These are phyloP conservation scores for Ateles fusciceps DNA, from an alignment of 2,797 vertebrate species.

Conservation along the genomic window DNA sequence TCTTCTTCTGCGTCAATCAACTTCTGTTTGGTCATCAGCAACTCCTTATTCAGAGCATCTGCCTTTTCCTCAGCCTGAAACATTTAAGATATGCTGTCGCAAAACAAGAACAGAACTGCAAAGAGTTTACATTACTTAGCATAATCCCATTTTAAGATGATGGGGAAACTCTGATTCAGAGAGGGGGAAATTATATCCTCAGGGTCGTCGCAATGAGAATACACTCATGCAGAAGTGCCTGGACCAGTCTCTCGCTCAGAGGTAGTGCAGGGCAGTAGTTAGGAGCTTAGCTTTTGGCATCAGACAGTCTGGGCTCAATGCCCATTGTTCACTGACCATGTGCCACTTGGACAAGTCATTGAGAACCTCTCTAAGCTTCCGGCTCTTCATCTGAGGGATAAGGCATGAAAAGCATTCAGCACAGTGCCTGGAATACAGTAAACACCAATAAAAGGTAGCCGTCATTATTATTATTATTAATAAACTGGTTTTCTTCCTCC, in stretches of 20 bases:
- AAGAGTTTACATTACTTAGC: not conserved
- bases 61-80: constrained; percentile 96
- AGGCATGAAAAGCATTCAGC: not conserved
- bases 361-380: not conserved
- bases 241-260: not conserved
- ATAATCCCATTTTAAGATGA: not conserved
- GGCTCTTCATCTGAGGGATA: not conserved
- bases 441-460: not conserved
- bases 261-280: not conserved
- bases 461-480: not conserved
- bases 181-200: no score
- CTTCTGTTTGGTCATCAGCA: constrained; percentile 99
- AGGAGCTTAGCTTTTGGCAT: not conserved
- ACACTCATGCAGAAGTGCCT: not conserved
- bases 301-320: not conserved
- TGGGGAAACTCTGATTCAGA: not conserved
- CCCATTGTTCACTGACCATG: not conserved
- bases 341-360: not conserved
- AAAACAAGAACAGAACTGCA: not conserved
- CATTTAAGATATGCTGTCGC: not conserved
- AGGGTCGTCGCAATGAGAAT: not conserved
- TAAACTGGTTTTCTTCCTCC: constrained; percentile 3
- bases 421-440: not conserved
- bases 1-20: constrained; percentile 98
- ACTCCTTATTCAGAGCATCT: constrained; percentile 97